Percentiles rank a stretch among this genome's conserved stretches.
Evolutionary conservation across 2,797 vertebrate species (phyloP).

Genomic region (Amniataba percoides): DNA sequence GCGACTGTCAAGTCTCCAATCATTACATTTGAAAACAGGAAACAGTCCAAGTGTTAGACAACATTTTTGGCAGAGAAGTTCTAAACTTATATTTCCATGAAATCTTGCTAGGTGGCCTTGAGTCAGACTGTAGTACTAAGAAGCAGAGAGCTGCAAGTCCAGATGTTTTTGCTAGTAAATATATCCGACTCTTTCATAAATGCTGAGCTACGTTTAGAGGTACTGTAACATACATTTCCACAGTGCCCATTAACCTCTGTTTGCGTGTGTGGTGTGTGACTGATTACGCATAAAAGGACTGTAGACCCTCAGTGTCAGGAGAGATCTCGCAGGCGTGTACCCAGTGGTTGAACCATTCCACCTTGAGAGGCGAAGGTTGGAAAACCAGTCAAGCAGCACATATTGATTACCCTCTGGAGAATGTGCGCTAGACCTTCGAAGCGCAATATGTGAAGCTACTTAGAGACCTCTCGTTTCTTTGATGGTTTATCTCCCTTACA

Average conservation of each 20-base stretch:
- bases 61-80: slow-evolving; percentile 19
- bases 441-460: slow-evolving; percentile 83
- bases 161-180: slow-evolving; percentile 63
- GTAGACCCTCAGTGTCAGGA: slow-evolving; percentile 49
- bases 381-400: slow-evolving; percentile 72
- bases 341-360: slow-evolving; percentile 49
- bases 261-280: slow-evolving; percentile 39
- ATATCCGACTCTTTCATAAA: slow-evolving; percentile 35
- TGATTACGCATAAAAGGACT: slow-evolving; percentile 48
- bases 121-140: slow-evolving; percentile 26
- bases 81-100: slow-evolving; percentile 16
- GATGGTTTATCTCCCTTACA: slow-evolving; percentile 78
- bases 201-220: slow-evolving; percentile 23
- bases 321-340: slow-evolving; percentile 56
- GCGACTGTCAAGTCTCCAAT: slow-evolving; percentile 53
- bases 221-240: slow-evolving; percentile 45
- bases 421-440: slow-evolving; percentile 65
- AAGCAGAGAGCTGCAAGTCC: slow-evolving; percentile 41
- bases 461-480: slow-evolving; percentile 78
- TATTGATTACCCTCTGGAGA: slow-evolving; percentile 80
- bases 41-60: slow-evolving; percentile 6
- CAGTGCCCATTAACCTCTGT: slow-evolving; percentile 42
- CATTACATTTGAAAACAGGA: slow-evolving; percentile 50
- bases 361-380: slow-evolving; percentile 65
- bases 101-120: slow-evolving; percentile 34